These are phyloP conservation scores for Oeneis ivallda DNA, from an alignment of 2,888 invertebrate genomes.

Conservation along the genomic window DNA sequence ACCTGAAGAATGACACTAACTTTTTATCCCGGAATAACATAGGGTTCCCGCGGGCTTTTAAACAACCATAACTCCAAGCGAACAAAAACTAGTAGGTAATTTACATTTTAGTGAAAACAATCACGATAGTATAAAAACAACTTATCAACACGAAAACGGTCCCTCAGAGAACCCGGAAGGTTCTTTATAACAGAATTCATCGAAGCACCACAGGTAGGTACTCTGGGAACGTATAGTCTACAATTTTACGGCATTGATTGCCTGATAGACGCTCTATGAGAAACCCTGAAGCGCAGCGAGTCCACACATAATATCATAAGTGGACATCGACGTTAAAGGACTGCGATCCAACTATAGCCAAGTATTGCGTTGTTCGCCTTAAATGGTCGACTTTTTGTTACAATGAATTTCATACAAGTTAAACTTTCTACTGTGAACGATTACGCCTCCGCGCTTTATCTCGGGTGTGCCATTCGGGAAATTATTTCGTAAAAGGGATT, in stretches of 20 bases:
- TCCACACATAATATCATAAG: slow-evolving; percentile 73
- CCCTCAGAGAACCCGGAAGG: slow-evolving; percentile 31
- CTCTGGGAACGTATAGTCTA: slow-evolving; percentile 40
- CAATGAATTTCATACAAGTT: slow-evolving; percentile 51
- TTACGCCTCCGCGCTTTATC: slow-evolving; percentile 37
- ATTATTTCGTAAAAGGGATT: slow-evolving; percentile 22
- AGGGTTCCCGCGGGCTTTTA: no score
- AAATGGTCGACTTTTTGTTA: slow-evolving; percentile 68
- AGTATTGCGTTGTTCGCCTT: slow-evolving; percentile 61
- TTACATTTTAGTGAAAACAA: no score
- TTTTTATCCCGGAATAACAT: no score
- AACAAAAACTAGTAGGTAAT: no score
- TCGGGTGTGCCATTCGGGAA: slow-evolving; percentile 31
- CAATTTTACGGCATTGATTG: slow-evolving; percentile 54
- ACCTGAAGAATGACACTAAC: no score
- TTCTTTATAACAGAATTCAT: slow-evolving; percentile 36
- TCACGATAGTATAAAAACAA: background rate
- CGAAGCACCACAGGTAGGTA: slow-evolving; percentile 30
- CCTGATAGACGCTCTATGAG: slow-evolving; percentile 58
- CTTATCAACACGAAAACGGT: background rate
- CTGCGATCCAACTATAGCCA: slow-evolving; percentile 58
- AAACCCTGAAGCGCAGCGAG: slow-evolving; percentile 57
- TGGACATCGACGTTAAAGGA: slow-evolving; percentile 70
- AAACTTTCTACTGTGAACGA: slow-evolving; percentile 55
- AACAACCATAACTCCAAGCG: no score